These are phyloP conservation scores for Eurystomus gularis DNA, from an alignment of 2,113 vertebrate genomes.

Conservation along the genomic window DNA sequence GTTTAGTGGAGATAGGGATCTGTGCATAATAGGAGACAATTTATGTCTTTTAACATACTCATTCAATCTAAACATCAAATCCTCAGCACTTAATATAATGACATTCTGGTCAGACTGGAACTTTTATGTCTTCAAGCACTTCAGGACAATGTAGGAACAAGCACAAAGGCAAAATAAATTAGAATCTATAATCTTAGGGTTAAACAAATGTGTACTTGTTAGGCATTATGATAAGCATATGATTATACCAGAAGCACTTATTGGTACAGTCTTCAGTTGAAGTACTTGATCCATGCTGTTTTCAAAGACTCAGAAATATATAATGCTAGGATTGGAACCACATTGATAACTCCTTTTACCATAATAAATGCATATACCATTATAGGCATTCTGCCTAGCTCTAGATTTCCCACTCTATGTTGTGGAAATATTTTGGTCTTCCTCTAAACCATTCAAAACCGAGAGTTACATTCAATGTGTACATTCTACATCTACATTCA, in stretches of 20 bases:
- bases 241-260: not conserved
- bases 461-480: not conserved
- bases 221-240: not conserved
- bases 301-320: not conserved
- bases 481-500: not conserved
- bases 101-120: not conserved
- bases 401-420: not conserved
- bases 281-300: not conserved
- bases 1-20: not conserved
- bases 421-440: not conserved
- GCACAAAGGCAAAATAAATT: not conserved
- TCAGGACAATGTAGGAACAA: not conserved
- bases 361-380: not conserved
- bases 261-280: not conserved
- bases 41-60: not conserved
- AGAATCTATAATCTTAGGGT: not conserved
- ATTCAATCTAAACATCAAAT: not conserved
- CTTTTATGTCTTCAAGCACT: not conserved
- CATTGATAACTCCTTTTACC: not conserved
- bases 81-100: not conserved
- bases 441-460: not conserved
- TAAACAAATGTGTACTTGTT: not conserved
- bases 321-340: not conserved
- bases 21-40: not conserved
- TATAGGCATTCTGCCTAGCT: not conserved